Evolutionary conservation across 64 coral and sea anemone species (phyloP), one percentile per base, ranked within the genome.

Genomic region (Astreopora myriophthalma): DNA sequence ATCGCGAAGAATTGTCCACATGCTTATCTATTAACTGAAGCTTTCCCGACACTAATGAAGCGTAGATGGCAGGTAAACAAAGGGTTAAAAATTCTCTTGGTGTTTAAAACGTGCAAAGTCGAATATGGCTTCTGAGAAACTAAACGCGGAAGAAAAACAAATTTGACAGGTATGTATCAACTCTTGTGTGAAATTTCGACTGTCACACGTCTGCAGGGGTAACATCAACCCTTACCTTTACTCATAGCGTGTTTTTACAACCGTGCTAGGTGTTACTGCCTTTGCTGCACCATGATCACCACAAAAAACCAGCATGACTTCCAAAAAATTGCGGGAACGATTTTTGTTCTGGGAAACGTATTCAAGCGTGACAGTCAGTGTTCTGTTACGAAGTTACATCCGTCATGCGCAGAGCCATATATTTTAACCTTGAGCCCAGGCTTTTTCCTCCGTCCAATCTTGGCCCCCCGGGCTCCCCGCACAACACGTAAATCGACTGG

Each of bases 281-380:
- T 40, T 73, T 38, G 32, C 22, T 35, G 70, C 6, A 28, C 30
- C 3, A 0, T 63, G 26, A 67, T 26, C 26, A 26, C n/a, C n/a
- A 24, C n/a, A 6, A 19, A 66, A 31, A 27, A 33, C 7, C 13
- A 70, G 14, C 13, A 16, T 33, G 67, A 33, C 30, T 28, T 16
- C 11, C 12, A 14, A 31, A 0, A 31, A 70, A 70, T 6, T 13
- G 3, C 30, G 28, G 9, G 13, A 24, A 76, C 22, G 40, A 42
- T 79, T 32, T 26, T 79, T 60, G 76, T 80, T 83, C 79, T 31
- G 33, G 57, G 79, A 65, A 83, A 37, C 6, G 22, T 4, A 64
- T 0, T 24, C 3, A 34, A 38, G 32, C 58, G 48, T 52, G 49
- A 28, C 26, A 12, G 10, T 8, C 10, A 9, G 62, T 26, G 0